A percentile compares a stretch with the other conserved stretches of the same genome.
Conservation (phyloP, 1,140 invertebrate genomes). For the Leptestheria dahalacensis region DNA sequence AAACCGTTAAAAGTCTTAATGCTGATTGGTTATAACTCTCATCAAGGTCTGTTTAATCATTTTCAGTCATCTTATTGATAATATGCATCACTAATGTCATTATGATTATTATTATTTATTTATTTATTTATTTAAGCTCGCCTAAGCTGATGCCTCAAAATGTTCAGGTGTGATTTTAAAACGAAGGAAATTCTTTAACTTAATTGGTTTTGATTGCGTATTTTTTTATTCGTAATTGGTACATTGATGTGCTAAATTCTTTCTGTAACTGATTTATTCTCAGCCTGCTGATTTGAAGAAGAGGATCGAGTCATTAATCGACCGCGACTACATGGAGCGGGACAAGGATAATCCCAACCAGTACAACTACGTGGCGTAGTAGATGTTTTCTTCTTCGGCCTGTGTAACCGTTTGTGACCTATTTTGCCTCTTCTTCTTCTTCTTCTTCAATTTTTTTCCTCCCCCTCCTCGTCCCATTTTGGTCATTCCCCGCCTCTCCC, state of each 20-base stretch:
- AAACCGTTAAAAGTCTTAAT: too few species aligned
- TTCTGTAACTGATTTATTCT: constrained; percentile 25
- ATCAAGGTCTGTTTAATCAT: too few species aligned
- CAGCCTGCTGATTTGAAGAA: constrained; percentile 94
- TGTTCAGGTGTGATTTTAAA: too few species aligned
- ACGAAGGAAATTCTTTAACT: neutral
- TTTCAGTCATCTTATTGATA: too few species aligned
- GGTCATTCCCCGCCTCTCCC: neutral
- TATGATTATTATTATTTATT: neutral
- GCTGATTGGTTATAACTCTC: too few species aligned
- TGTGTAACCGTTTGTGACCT: neutral
- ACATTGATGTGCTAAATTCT: neutral
- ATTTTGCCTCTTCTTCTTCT: neutral
- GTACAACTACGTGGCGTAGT: constrained; percentile 87
- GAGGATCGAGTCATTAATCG: constrained; percentile 93
- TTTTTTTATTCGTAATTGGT: neutral
- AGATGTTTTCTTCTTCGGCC: neutral
- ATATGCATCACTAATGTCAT: too few species aligned
- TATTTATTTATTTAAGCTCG: neutral
- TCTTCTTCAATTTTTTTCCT: neutral
- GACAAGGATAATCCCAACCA: constrained; percentile 96
- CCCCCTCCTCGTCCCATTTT: neutral
- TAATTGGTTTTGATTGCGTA: neutral
- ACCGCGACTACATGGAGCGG: constrained; percentile 95
- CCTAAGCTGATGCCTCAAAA: too few species aligned